Base-by-base conservation (phyloP, 2,888 invertebrate species). In the Merodon equestris region DNA sequence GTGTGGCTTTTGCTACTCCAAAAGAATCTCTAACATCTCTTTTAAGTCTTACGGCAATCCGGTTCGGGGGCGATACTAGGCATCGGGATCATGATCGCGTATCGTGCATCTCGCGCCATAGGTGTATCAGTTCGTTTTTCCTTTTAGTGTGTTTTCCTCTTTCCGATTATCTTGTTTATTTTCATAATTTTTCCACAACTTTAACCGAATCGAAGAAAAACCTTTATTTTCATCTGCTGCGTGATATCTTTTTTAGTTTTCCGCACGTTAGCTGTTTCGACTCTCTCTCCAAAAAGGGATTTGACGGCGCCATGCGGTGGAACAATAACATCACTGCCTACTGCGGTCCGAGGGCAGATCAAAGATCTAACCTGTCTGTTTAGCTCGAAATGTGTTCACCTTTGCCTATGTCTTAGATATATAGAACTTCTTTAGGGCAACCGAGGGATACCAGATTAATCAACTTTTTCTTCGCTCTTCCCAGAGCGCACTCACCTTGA, bases 111-210 rank as follows among this genome's bases (percentile, higher is more conserved):
- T 36, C 36, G 57, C 73, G 40, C 77, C 40, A 42, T 79, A 63
- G 67, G 63, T 57, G 73, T 63, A 42, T 68, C 14, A 48, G 57
- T 14, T 40, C 27, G 10, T 14, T 58, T 70, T 73, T 57, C 51
- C 50, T 58, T 74, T 70, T 68, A 64, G 74, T 74, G 64, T 79
- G 74, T 79, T 79, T 74, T 79, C 74, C 79, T 79, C 68, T 63
- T 68, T 40, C 40, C 74, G 63, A 70, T 79, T 74, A 74, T 70
- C 68, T 64, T 79, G 74, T 79, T 79, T 79, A 79, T 79, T 79
- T 79, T 79, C 79, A 74, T 74, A 79, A 68, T 79, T 79, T 47
- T 74, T 79, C 79, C 74, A 74, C 79, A 74, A 74, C 74, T 79
- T 79, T 64, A 64, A 74, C 79, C 54, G 64, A 70, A 70, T 63